phyloP scores from a whole-genome alignment of 1,140 invertebrate genomes.

The Monochamus saltuarius region DNA sequence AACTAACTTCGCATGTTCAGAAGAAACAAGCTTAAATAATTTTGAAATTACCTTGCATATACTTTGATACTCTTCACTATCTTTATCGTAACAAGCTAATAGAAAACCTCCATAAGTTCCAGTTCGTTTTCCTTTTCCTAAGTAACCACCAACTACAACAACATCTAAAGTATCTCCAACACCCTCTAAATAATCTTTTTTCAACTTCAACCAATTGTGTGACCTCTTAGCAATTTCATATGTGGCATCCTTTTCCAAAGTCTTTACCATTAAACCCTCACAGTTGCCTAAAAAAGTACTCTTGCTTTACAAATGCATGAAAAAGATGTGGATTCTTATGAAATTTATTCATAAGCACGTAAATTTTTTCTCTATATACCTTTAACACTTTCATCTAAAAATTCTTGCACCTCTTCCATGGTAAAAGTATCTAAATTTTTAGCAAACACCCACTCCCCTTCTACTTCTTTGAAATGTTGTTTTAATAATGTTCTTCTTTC shows the following conservation, averaged over 20 bases:
- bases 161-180: constrained; percentile 91
- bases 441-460: constrained; percentile 89
- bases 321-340: too few species aligned
- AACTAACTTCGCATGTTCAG: too few species aligned
- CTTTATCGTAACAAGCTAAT: constrained; percentile 93
- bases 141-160: constrained; percentile 95
- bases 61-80: constrained; percentile 91
- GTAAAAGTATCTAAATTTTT: constrained; percentile 78
- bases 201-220: constrained; percentile 96
- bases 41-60: constrained; percentile 74
- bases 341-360: too few species aligned
- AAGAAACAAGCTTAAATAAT: too few species aligned
- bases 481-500: constrained; percentile 75
- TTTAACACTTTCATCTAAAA: constrained; percentile 94
- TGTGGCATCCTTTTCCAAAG: constrained; percentile 86
- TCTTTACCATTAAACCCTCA: constrained; percentile 99
- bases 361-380: constrained; percentile 21
- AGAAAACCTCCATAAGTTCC: constrained; percentile 96
- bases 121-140: constrained; percentile 91
- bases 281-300: constrained; percentile 72
- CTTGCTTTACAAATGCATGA: too few species aligned
- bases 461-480: constrained; percentile 73
- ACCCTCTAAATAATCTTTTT: constrained; percentile 97
- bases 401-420: constrained; percentile 91
- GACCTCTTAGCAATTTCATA: constrained; percentile 99